phyloP scores from a whole-genome alignment of 2,113 vertebrate species.

The Cariama cristata region DNA sequence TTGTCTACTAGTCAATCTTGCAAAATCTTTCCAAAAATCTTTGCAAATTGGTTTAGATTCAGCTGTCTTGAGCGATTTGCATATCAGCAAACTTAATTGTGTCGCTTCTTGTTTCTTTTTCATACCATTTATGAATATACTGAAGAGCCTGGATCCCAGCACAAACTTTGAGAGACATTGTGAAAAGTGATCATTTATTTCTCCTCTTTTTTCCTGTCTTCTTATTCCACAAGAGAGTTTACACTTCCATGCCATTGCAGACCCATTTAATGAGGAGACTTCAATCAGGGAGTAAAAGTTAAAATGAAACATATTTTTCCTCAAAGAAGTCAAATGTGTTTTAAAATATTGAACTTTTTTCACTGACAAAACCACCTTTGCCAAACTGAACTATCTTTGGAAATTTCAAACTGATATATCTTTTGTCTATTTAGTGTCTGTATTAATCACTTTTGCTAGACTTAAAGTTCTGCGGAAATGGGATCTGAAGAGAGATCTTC shows the following conservation, averaged over 20 bases:
- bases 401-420: background rate
- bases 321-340: fast-evolving
- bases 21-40: background rate
- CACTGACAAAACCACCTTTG: background rate
- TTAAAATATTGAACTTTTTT: background rate
- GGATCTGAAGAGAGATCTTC: background rate
- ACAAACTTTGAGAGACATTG: background rate
- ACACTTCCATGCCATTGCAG: background rate
- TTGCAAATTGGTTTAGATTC: background rate
- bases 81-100: background rate
- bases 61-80: background rate
- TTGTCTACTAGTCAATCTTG: background rate
- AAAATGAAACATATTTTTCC: background rate
- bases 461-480: background rate
- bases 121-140: background rate
- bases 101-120: background rate
- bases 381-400: background rate
- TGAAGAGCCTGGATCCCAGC: background rate
- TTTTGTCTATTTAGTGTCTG: background rate
- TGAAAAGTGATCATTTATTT: background rate
- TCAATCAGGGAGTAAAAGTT: background rate
- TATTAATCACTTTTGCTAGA: background rate
- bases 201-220: background rate
- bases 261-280: background rate
- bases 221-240: background rate